Conservation (phyloP, 2,797 vertebrate species). For the Sardinella longiceps region DNA sequence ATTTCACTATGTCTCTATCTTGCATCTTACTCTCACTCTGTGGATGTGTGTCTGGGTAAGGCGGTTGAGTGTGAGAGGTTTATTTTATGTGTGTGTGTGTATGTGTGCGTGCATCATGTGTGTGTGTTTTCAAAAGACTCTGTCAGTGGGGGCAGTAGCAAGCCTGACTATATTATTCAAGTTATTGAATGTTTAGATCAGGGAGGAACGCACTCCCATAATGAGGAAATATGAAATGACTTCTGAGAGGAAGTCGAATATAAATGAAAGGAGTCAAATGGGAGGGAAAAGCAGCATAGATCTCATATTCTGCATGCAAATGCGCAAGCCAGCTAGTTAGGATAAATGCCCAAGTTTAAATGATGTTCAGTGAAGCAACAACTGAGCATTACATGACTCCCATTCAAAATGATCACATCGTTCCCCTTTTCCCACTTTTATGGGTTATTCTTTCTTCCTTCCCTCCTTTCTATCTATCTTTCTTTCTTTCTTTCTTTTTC, state of each 20-base stretch:
- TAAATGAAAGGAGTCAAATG: neutral
- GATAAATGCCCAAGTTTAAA: slow-evolving; percentile 22
- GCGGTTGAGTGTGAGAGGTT: neutral
- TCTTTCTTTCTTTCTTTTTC: neutral
- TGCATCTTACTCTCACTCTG: neutral
- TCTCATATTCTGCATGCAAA: neutral
- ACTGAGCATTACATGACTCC: slow-evolving; percentile 39
- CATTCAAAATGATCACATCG: slow-evolving; percentile 46
- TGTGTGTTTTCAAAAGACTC: neutral
- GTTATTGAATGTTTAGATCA: neutral
- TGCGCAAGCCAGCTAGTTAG: neutral
- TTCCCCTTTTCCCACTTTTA: neutral
- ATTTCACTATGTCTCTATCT: neutral
- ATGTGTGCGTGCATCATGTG: neutral
- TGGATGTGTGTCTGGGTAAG: neutral
- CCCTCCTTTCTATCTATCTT: neutral
- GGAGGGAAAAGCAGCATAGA: neutral
- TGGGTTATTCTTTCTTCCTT: neutral
- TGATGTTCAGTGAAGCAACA: slow-evolving; percentile 22
- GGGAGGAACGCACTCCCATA: neutral
- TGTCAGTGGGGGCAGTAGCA: neutral
- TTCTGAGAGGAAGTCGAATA: neutral
- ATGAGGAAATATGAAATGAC: neutral
- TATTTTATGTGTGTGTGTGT: neutral
- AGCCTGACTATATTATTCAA: neutral